Percentiles rank a stretch among this genome's conserved stretches.
Evolutionary conservation across 2,797 vertebrate genomes (phyloP).

Genomic region (Adrianichthys oophorus): DNA sequence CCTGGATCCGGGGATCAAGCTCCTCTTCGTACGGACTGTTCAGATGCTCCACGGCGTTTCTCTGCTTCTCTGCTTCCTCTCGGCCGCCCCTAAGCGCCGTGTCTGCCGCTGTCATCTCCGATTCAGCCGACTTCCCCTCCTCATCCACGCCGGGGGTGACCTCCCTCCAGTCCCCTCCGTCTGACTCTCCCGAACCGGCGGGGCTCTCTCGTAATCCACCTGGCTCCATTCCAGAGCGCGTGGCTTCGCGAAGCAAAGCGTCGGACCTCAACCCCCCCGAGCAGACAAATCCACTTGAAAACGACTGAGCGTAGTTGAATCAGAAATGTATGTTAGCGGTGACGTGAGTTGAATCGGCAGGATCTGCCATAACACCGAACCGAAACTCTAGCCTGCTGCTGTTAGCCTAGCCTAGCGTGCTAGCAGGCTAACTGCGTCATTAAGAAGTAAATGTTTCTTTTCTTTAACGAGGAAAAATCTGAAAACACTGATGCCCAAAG

Average conservation of each 20-base stretch:
- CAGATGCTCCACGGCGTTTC: constrained; percentile 45
- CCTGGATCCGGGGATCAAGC: constrained; percentile 89
- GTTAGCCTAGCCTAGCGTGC: constrained; percentile 44
- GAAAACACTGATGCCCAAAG: background rate
- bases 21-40: constrained; percentile 82
- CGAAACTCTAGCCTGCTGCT: constrained; percentile 7
- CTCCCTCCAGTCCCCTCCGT: constrained; percentile 75
- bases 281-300: background rate
- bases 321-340: background rate
- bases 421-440: constrained; percentile 28
- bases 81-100: constrained; percentile 33
- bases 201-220: constrained; percentile 80
- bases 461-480: constrained; percentile 9
- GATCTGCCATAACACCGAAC: constrained; percentile 35
- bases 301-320: background rate
- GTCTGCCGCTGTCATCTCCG: constrained; percentile 20
- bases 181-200: constrained; percentile 80
- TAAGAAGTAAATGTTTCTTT: constrained; percentile 1
- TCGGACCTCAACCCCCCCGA: background rate
- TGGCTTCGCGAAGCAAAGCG: constrained; percentile 7
- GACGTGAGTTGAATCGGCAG: background rate
- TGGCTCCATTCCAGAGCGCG: constrained; percentile 75
- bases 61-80: constrained; percentile 46
- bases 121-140: constrained; percentile 46
- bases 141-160: constrained; percentile 60